Conservation (phyloP, 53 echinoderm and acorn worm species). For the Hippasteria phrygiana region DNA sequence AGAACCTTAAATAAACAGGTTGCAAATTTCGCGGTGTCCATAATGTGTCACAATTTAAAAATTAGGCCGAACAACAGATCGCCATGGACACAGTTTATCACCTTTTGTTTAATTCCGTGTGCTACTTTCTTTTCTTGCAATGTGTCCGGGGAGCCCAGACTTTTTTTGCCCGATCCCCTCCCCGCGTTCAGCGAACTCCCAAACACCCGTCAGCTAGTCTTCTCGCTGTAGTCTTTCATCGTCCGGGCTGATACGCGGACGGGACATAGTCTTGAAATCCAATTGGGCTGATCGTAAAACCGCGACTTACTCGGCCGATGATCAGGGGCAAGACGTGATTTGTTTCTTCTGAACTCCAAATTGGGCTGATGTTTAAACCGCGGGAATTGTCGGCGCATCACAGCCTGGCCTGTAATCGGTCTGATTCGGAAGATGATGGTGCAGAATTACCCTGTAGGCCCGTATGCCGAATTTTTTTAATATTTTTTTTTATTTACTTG, state of each 20-base stretch:
- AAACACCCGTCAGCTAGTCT: neutral
- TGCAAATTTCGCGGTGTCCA: conserved; percentile 12
- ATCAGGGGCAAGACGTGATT: conserved; percentile 1
- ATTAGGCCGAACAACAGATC: neutral
- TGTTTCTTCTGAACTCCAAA: conserved; percentile 10
- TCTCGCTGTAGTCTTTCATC: conserved; percentile 26
- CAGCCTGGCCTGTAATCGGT: neutral
- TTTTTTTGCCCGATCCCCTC: neutral
- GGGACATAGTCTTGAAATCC: conserved; percentile 48
- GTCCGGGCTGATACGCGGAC: neutral
- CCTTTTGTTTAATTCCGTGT: neutral
- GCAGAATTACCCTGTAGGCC: neutral
- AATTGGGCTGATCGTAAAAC: conserved; percentile 30
- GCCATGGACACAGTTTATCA: neutral
- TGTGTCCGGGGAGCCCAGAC: neutral
- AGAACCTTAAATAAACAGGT: conserved; percentile 39
- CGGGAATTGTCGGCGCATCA: too few species aligned
- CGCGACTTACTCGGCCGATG: neutral
- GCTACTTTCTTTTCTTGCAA: neutral
- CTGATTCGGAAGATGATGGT: neutral
- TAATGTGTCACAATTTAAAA: neutral
- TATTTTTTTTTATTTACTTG: too few species aligned
- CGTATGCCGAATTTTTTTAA: too few species aligned
- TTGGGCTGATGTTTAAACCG: neutral
- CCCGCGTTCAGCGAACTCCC: conserved; percentile 47